These are phyloP conservation scores for Scaptomyza polygonia DNA, from an alignment of 2,888 invertebrate species.

Conservation along the genomic window DNA sequence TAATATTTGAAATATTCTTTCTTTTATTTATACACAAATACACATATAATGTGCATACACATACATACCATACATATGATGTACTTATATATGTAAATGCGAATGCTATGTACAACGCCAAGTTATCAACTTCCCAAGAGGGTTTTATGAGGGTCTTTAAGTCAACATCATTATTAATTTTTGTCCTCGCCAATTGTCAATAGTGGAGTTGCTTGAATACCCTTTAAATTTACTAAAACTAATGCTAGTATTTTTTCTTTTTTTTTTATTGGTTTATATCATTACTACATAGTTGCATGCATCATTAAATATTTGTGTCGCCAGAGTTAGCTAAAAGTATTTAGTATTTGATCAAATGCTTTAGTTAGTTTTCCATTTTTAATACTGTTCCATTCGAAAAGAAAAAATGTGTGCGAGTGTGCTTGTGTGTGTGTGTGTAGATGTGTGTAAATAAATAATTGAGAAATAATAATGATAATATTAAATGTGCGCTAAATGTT, in stretches of 20 bases:
- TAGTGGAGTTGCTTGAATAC: slow-evolving; percentile 5
- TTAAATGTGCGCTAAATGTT: slow-evolving; percentile 27
- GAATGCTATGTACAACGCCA: slow-evolving; percentile 59
- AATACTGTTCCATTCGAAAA: slow-evolving; percentile 62
- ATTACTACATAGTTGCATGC: slow-evolving; percentile 36
- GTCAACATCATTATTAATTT: no score
- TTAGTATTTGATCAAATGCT: slow-evolving; percentile 39
- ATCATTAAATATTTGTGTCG: no score
- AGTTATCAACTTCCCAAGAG: slow-evolving; percentile 18
- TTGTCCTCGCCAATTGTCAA: not conserved
- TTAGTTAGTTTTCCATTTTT: slow-evolving; percentile 47
- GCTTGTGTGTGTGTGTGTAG: slow-evolving; percentile 4
- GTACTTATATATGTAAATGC: slow-evolving; percentile 44
- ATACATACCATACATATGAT: slow-evolving; percentile 22
- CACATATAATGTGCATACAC: slow-evolving; percentile 19
- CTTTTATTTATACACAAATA: slow-evolving; percentile 26
- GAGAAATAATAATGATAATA: slow-evolving; percentile 20
- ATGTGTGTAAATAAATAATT: slow-evolving; percentile 18
- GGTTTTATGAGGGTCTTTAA: slow-evolving; percentile 20
- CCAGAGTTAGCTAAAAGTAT: slow-evolving; percentile 20
- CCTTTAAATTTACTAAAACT: slow-evolving; percentile 6
- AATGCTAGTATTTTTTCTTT: not conserved
- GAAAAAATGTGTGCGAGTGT: slow-evolving; percentile 5
- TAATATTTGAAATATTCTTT: slow-evolving; percentile 10
- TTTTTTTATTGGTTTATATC: not conserved